Evolutionary conservation across 2,888 invertebrate species (phyloP).

Genomic region (Amphipyra tragopoginis): DNA sequence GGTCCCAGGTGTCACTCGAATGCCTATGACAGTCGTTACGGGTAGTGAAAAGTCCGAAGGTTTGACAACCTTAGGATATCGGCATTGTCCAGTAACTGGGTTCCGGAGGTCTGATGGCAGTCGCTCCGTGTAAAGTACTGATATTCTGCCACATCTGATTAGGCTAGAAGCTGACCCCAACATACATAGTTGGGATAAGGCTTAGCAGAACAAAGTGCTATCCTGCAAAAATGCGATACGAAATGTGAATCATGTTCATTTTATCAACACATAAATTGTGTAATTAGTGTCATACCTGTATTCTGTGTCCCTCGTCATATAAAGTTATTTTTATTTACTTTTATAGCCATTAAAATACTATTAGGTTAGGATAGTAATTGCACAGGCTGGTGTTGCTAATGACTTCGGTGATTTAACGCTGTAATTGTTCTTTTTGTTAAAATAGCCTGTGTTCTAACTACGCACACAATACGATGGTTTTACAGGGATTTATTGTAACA

Average conservation of each 20-base stretch:
- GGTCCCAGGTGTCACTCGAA: background rate
- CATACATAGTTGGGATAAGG: no score
- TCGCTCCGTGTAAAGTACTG: no score
- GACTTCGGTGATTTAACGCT: slow-evolving; percentile 37
- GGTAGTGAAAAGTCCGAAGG: no score
- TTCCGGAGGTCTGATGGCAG: no score
- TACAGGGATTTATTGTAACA: slow-evolving; percentile 19
- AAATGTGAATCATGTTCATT: background rate
- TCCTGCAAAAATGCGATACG: no score
- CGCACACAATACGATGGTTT: slow-evolving; percentile 4
- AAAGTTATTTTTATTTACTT: slow-evolving; percentile 27
- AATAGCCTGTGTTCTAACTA: slow-evolving; percentile 10
- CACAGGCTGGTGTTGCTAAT: slow-evolving; percentile 34
- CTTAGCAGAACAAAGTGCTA: slow-evolving; percentile 3
- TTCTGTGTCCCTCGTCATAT: slow-evolving; percentile 13
- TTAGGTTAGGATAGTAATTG: slow-evolving; percentile 41
- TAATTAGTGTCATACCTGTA: slow-evolving; percentile 8
- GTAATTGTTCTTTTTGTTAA: slow-evolving; percentile 18
- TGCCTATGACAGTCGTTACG: no score
- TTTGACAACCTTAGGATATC: no score
- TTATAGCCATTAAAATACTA: slow-evolving; percentile 50
- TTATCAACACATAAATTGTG: background rate
- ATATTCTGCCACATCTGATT: no score
- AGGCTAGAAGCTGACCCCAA: no score
- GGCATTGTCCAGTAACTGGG: no score